Percentiles rank a stretch among this genome's conserved stretches.
phyloP scores from a whole-genome alignment of 1,140 invertebrate genomes.

The Zaprionus lachaisei region DNA sequence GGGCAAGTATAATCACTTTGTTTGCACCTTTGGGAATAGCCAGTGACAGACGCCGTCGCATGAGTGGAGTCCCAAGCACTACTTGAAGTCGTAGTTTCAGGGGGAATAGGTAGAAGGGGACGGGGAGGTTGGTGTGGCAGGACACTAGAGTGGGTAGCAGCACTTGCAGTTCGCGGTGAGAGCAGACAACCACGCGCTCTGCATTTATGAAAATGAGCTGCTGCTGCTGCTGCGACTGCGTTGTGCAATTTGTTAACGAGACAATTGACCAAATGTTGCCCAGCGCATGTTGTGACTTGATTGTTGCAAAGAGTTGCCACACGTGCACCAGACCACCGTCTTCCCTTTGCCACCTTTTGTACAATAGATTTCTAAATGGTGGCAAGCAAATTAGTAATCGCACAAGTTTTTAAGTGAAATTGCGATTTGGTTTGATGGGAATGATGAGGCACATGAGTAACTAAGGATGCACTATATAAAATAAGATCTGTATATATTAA shows the following conservation, averaged over 20 bases:
- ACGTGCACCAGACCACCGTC: background rate
- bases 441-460: background rate
- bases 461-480: background rate
- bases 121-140: background rate
- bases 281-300: constrained; percentile 46
- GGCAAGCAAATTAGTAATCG: background rate
- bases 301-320: constrained; percentile 45
- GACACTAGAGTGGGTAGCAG: constrained; percentile 8
- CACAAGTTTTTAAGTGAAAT: background rate
- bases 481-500: background rate
- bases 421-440: background rate
- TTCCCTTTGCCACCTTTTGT: background rate
- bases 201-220: constrained; percentile 80
- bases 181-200: constrained; percentile 23
- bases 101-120: background rate
- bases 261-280: constrained; percentile 74
- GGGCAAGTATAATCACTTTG: constrained; percentile 82
- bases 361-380: background rate
- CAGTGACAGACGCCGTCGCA: constrained; percentile 75
- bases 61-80: constrained; percentile 42
- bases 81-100: background rate
- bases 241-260: constrained; percentile 75
- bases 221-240: constrained; percentile 21
- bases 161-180: constrained; percentile 4
- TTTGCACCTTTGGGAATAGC: constrained; percentile 80